These are phyloP conservation scores for Anas capensis DNA, from an alignment of 2,797 vertebrate species.

Conservation along the genomic window DNA sequence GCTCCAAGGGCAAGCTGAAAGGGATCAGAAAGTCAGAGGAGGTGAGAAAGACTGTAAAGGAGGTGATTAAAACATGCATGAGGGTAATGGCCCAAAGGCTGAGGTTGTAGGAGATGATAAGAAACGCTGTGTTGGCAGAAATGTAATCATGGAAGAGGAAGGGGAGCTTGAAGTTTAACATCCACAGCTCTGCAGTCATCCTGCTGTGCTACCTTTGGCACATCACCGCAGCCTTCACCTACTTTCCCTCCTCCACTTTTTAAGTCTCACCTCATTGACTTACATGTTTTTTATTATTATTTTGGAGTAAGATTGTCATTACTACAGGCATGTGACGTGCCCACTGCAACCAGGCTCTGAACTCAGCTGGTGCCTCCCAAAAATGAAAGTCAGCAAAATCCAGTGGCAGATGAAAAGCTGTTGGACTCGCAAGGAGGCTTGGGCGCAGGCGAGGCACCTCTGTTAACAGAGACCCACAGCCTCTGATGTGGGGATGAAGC, in stretches of 20 bases:
- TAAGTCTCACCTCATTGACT: neutral
- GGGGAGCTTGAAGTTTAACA: neutral
- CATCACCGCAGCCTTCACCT: neutral
- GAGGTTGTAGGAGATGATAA: neutral
- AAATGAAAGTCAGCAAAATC: neutral
- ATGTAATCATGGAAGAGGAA: neutral
- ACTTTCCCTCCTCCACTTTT: neutral
- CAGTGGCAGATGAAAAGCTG: neutral
- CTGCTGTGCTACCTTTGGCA: neutral
- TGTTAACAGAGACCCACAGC: neutral
- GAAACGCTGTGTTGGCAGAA: neutral
- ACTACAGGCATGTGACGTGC: neutral
- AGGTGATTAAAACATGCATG: neutral
- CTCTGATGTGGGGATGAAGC: neutral
- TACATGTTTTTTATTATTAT: neutral
- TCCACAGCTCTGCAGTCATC: neutral
- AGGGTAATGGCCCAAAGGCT: neutral
- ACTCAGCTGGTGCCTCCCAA: neutral
- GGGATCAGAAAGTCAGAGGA: neutral
- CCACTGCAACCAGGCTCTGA: neutral
- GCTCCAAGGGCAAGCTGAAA: neutral
- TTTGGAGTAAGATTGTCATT: neutral
- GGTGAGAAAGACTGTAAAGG: neutral
- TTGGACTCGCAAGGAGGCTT: neutral
- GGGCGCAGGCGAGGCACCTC: rapidly evolving